Conservation (phyloP, 2,888 invertebrate species). For the Hylaea fasciaria region DNA sequence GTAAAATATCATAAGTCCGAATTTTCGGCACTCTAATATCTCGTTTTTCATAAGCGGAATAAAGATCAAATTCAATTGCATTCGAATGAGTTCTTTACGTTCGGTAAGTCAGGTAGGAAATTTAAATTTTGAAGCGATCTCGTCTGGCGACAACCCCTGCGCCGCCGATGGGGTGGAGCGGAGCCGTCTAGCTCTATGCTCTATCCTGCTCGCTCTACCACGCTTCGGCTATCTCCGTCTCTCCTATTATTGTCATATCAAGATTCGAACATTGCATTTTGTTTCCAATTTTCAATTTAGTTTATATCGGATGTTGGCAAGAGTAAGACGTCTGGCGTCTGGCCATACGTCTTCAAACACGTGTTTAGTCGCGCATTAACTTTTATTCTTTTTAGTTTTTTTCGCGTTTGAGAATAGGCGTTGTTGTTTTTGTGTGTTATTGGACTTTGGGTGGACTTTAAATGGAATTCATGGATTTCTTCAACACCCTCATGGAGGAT, state of each 20-base stretch:
- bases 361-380: slow-evolving; percentile 65
- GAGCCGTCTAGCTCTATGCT: slow-evolving; percentile 65
- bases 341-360: slow-evolving; percentile 71
- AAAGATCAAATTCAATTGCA: slow-evolving; percentile 63
- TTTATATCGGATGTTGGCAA: slow-evolving; percentile 83
- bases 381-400: slow-evolving; percentile 48
- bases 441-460: slow-evolving; percentile 51
- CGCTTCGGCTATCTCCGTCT: slow-evolving; percentile 70
- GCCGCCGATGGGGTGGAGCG: slow-evolving; percentile 80
- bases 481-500: slow-evolving; percentile 73
- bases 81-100: slow-evolving; percentile 53
- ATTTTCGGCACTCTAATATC: slow-evolving; percentile 45
- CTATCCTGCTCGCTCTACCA: slow-evolving; percentile 62
- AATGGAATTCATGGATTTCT: slow-evolving; percentile 79
- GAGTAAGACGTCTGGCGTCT: slow-evolving; percentile 78
- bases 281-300: slow-evolving; percentile 85
- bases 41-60: slow-evolving; percentile 46
- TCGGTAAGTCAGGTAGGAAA: slow-evolving; percentile 70
- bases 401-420: slow-evolving; percentile 51
- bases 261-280: slow-evolving; percentile 83
- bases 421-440: slow-evolving; percentile 57
- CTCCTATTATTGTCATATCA: slow-evolving; percentile 84
- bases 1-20: slow-evolving; percentile 59
- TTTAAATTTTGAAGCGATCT: slow-evolving; percentile 76
- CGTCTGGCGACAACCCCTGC: slow-evolving; percentile 83